Conservation (phyloP, 2,888 invertebrate species). For the Philhelius pedissequus region DNA sequence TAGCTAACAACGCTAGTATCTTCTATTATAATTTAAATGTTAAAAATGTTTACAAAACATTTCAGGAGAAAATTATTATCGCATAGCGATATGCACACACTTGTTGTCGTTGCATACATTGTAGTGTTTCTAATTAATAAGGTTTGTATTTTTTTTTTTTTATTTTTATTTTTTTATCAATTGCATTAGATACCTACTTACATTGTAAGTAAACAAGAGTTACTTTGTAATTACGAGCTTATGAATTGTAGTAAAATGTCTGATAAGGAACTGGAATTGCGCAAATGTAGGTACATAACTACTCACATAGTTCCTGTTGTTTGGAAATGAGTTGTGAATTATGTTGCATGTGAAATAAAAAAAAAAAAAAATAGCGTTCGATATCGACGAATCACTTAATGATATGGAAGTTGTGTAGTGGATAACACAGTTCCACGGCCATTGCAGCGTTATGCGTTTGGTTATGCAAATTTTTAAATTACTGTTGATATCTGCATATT, state of each 20-base stretch:
- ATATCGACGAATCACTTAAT: background rate
- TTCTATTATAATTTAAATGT: slow-evolving; percentile 70
- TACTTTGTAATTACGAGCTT: no score
- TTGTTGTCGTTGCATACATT: slow-evolving; percentile 75
- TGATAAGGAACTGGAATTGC: background rate
- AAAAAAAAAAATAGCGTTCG: no score
- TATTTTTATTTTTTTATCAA: background rate
- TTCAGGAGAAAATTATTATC: slow-evolving; percentile 77
- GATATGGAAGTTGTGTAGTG: background rate
- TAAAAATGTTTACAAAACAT: slow-evolving; percentile 79
- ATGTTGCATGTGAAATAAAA: background rate
- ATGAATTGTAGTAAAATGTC: no score
- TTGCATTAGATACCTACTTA: background rate
- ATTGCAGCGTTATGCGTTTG: no score
- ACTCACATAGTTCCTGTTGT: background rate
- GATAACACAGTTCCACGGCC: no score
- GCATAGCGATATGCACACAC: slow-evolving; percentile 63
- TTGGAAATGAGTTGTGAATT: background rate
- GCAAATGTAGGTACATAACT: no score
- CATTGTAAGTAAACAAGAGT: no score
- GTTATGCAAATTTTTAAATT: no score
- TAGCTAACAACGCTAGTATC: slow-evolving; percentile 47
- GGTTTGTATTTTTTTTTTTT: slow-evolving; percentile 71
- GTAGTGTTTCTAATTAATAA: slow-evolving; percentile 77
- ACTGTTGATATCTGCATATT: no score